These are phyloP conservation scores for Malacoraja senta DNA, from an alignment of 2,797 vertebrate species.

Conservation along the genomic window DNA sequence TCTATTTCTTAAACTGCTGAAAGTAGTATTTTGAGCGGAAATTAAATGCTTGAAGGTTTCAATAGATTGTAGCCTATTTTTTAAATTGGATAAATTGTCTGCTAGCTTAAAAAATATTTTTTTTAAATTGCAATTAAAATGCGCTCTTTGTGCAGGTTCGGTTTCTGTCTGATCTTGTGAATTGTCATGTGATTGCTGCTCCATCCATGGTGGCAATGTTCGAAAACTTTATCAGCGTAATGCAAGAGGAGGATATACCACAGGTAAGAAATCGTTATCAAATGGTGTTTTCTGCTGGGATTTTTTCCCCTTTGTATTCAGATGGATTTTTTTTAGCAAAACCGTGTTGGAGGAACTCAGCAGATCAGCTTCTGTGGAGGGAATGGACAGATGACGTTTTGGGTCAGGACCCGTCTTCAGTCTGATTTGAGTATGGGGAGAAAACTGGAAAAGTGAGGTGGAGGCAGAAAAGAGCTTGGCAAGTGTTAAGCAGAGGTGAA, in stretches of 20 bases:
- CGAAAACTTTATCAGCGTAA: slow-evolving; percentile 92
- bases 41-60: neutral
- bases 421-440: too few relatives aligned
- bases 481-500: too few relatives aligned
- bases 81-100: too few relatives aligned
- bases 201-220: slow-evolving; percentile 98
- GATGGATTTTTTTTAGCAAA: neutral
- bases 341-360: too few relatives aligned
- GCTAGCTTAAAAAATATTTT: neutral
- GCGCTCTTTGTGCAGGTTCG: slow-evolving; percentile 65
- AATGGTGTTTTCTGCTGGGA: too few relatives aligned
- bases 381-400: too few relatives aligned
- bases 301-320: neutral
- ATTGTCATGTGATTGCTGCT: slow-evolving; percentile 95
- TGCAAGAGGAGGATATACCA: slow-evolving; percentile 91
- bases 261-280: slow-evolving; percentile 62
- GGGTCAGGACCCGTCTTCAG: too few relatives aligned
- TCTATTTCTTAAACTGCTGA: neutral
- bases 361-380: too few relatives aligned
- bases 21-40: neutral
- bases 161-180: slow-evolving; percentile 89
- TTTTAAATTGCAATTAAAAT: neutral
- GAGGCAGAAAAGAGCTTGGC: too few relatives aligned
- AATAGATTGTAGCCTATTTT: neutral
- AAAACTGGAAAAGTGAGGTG: too few relatives aligned